These are phyloP conservation scores for Exephanes ischioxanthus DNA, from an alignment of 2,888 invertebrate species.

Conservation along the genomic window DNA sequence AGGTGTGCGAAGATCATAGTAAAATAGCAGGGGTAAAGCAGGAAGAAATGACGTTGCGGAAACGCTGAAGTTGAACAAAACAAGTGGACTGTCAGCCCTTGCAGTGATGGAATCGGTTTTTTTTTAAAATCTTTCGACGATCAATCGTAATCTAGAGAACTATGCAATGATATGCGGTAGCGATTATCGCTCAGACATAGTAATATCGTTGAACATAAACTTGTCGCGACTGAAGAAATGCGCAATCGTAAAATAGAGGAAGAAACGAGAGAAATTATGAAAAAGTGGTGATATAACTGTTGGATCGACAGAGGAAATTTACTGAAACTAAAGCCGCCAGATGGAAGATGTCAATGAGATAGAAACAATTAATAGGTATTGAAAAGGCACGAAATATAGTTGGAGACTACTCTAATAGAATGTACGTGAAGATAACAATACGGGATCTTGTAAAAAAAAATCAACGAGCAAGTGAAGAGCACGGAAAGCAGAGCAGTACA, in stretches of 20 bases:
- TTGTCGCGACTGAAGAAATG: neutral
- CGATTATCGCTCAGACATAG: neutral
- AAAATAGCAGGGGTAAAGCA: neutral
- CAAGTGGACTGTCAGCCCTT: neutral
- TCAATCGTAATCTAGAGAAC: neutral
- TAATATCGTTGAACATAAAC: neutral
- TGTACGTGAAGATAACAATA: neutral
- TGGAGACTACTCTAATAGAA: neutral
- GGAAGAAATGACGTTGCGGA: constrained; percentile 5
- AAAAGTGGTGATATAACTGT: neutral
- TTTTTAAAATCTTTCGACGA: neutral
- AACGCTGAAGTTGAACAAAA: neutral
- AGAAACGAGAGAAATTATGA: neutral
- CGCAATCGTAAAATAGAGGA: neutral
- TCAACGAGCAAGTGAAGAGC: neutral
- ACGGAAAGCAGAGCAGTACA: neutral
- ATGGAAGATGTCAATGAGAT: neutral
- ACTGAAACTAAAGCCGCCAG: neutral
- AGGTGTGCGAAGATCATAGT: neutral
- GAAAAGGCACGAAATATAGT: neutral
- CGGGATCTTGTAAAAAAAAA: neutral
- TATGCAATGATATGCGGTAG: neutral
- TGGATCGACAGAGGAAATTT: neutral
- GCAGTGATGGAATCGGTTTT: neutral
- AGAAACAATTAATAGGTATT: neutral